Base-by-base conservation (phyloP, 2,797 vertebrate species). In the Pseudochromis fuscus region DNA sequence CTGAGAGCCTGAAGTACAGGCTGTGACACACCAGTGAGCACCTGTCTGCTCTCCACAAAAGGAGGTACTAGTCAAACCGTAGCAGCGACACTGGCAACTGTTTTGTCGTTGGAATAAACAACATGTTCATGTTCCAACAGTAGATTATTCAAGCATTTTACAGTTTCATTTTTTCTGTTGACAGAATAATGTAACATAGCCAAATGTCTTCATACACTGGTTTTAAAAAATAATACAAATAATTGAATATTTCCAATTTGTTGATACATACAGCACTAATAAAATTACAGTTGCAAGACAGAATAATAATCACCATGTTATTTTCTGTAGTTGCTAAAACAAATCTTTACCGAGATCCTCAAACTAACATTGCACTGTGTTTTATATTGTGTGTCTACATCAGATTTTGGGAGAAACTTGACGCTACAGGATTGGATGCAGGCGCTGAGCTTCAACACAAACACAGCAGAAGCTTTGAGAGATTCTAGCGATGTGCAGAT, bases 21-120 rank as follows among this genome's bases (percentile, higher is more conserved):
- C 67, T 75, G 66, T 69, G 79, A 81, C 70, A 77, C 72, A 67
- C 46, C 61, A 79, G 49, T 18, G 59, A 80, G 77, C 70, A 83
- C 78, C 81, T 81, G 66, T 84, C 85, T 76, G 42, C 57, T 51
- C 61, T 13, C 28, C 24, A 81, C 66, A 53, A 61, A 72, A 70
- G 40, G 35, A 51, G 13, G 38, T 18, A 56, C 48, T 24, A 55
- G 42, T 73, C 30, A 53, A 78, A 73, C 52, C 0, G 0, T 21
- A 59, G 64, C 51, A 51, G 18, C 1, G 15, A 64, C 66, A 59
- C 56, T 15, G 24, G 23, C 71, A 66, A 62, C 74, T 76, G 57
- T 38, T 63, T 52, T 71, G 66, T 77, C 33, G 21, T 72, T 23
- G 10, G 49, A 77, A 73, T 75, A 63, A 63, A 68, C 38, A 70